Conservation (phyloP, 2,113 vertebrate genomes). For the Muntiacus reevesi region DNA sequence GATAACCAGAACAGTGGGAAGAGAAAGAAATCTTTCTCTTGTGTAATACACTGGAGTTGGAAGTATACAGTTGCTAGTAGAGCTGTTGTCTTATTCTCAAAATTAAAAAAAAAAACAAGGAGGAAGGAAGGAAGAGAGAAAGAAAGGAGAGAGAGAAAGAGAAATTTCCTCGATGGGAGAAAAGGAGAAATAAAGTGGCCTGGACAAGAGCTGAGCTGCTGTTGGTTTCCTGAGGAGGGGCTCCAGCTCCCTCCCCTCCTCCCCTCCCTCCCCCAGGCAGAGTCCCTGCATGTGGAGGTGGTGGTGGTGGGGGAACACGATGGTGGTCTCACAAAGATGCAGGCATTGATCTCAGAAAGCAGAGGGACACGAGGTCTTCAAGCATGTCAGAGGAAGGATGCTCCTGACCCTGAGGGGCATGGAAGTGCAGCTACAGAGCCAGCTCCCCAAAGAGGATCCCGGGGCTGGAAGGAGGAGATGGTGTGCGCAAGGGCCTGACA, state of each 20-base stretch:
- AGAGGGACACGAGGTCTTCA: background rate
- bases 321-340: background rate
- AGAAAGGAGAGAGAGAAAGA: background rate
- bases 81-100: background rate
- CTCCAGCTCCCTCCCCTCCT: background rate
- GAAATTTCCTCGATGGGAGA: background rate
- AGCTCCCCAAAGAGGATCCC: accelerated
- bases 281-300: no score
- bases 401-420: background rate
- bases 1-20: background rate
- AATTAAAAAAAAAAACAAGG: background rate
- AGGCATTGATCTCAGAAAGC: background rate
- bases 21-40: background rate
- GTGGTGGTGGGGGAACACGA: no score
- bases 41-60: no score
- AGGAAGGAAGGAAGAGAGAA: background rate
- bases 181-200: background rate
- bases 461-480: background rate
- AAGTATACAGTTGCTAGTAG: background rate
- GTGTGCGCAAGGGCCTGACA: no score
- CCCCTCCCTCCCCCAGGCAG: background rate
- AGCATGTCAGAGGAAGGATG: no score
- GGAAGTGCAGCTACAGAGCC: background rate
- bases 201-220: background rate
- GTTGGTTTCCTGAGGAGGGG: background rate